Evolutionary conservation across 2,888 invertebrate species (phyloP).

Genomic region (Polyommatus iphigenia): DNA sequence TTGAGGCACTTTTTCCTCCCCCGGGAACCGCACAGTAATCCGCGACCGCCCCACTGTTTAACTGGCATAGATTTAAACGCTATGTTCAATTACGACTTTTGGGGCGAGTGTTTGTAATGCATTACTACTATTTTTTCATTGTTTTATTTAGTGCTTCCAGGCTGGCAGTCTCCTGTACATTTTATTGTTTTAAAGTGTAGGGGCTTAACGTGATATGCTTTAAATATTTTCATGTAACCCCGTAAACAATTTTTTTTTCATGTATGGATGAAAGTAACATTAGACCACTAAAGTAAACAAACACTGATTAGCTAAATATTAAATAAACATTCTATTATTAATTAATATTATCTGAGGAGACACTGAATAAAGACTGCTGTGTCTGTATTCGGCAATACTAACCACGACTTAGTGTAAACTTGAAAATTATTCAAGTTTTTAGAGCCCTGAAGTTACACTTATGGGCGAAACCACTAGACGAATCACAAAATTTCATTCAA

Average conservation of each 20-base stretch:
- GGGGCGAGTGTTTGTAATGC: constrained; percentile 30
- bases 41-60: constrained; percentile 72
- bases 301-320: no score
- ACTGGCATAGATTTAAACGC: constrained; percentile 68
- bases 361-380: no score
- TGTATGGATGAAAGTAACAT: not conserved
- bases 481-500: no score
- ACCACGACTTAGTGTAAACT: no score
- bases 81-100: constrained; percentile 58
- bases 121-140: not conserved
- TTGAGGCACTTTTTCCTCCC: constrained; percentile 69
- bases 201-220: not conserved
- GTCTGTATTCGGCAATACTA: no score
- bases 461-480: no score
- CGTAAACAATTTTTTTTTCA: not conserved
- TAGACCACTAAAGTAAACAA: not conserved
- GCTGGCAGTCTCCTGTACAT: not conserved
- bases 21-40: constrained; percentile 59
- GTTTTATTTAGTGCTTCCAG: not conserved
- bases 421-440: no score
- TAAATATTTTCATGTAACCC: not conserved
- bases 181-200: not conserved
- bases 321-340: no score
- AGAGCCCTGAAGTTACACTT: no score
- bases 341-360: no score